These are phyloP conservation scores for Glyptemys insculpta DNA, from an alignment of 2,797 vertebrate genomes.

Conservation along the genomic window DNA sequence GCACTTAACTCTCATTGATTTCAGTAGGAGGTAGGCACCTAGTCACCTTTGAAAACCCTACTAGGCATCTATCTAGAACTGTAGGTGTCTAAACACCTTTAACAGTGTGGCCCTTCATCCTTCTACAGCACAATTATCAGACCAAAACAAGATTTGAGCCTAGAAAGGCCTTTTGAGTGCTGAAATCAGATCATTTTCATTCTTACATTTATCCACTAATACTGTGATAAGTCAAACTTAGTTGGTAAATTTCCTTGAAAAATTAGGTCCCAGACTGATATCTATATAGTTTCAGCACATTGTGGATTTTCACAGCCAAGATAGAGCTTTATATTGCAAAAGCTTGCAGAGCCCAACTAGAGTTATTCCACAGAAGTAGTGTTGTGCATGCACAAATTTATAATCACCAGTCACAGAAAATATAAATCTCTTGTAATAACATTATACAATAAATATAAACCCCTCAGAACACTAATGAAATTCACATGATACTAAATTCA, in stretches of 20 bases:
- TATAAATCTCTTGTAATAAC: slow-evolving; percentile 45
- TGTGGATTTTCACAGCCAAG: not conserved
- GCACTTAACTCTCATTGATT: no score
- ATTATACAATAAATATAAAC: slow-evolving; percentile 60
- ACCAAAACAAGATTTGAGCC: not conserved
- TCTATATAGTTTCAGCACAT: not conserved
- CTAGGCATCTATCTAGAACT: no score
- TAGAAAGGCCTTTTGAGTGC: not conserved
- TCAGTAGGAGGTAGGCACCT: no score
- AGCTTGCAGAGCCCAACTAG: not conserved
- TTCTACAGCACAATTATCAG: not conserved
- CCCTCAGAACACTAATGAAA: slow-evolving; percentile 19
- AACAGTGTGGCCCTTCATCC: not conserved
- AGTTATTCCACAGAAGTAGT: slow-evolving; percentile 23
- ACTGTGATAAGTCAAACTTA: not conserved
- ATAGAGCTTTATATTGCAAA: slow-evolving; percentile 11
- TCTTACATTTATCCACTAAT: not conserved
- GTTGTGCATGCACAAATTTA: slow-evolving; percentile 44
- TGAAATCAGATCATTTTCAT: not conserved
- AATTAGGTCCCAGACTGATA: not conserved
- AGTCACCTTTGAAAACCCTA: no score
- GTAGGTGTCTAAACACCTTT: not conserved
- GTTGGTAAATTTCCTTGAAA: not conserved
- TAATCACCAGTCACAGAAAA: slow-evolving; percentile 13
- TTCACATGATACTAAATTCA: slow-evolving; percentile 43